Base-by-base conservation (phyloP, 2,113 vertebrate species). In the Rhynchopsitta pachyrhyncha region DNA sequence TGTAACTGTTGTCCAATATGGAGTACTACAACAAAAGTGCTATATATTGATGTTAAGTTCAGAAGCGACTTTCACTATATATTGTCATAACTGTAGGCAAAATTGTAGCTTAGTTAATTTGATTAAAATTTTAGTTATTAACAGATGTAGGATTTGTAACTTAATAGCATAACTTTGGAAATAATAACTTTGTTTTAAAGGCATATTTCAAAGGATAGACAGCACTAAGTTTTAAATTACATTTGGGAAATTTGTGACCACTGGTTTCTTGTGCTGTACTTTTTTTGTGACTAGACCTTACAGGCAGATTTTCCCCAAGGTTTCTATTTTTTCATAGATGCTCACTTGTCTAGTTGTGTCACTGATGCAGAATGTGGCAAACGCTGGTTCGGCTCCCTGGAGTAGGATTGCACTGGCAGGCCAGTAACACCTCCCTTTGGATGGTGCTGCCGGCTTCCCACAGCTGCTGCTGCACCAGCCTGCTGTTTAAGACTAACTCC, bases 91-190 rank as follows among this genome's bases (percentile, higher is more conserved):
- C 77, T 68, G 83, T 95, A 93, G 91, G 94, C 89, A 89, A 81
- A 96, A 35, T 31, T 84, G 74, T 95, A 95, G 89, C 69, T 92
- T 95, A 68, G 92, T 93, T 97, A 68, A 91, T 96, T 96, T 95
- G 89, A 75, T 88, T 86, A 88, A 86, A 90, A 92, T 93, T 97
- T 95, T 95, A 31, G 77, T 95, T 96, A 71, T 89, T 89, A 68
- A 79, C 91, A 87, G 78, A 68, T 44, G 28, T 84, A 95, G 77
- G 50, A 89, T 19, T 55, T 93, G 94, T 87, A 82, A 90, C 79
- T 94, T 82, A 82, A 82, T 93, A 86, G 73, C 66, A 20, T 75
- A 93, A 79, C 62, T 91, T 91, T 73, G 84, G 86, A 84, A 96
- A 81, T 67, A 69, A 19, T 25, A 71, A 82, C 86, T 87, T 91